phyloP scores from a whole-genome alignment of 2,797 vertebrate genomes.

The Iguana delicatissima region DNA sequence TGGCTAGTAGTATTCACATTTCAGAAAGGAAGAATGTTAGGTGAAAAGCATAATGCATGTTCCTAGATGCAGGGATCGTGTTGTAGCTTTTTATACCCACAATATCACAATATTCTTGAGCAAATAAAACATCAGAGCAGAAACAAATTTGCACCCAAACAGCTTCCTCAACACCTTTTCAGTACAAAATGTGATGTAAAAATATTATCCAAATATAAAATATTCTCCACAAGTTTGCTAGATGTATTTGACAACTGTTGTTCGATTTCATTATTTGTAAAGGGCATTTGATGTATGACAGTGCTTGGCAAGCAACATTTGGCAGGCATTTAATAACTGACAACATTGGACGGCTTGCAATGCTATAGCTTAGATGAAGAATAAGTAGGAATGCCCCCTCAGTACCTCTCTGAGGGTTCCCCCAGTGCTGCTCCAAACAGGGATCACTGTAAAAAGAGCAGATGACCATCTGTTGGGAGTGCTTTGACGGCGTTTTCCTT shows the following conservation, averaged over 20 bases:
- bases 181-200: background rate
- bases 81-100: background rate
- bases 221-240: background rate
- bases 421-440: too few species aligned
- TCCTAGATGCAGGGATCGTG: background rate
- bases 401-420: too few species aligned
- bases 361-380: background rate
- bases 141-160: background rate
- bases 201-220: background rate
- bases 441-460: too few species aligned
- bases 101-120: too few species aligned
- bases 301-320: background rate
- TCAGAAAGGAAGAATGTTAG: background rate
- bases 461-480: too few species aligned
- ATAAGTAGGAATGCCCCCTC: too few species aligned
- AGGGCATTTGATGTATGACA: background rate
- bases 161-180: background rate
- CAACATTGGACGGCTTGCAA: background rate
- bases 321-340: background rate
- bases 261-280: background rate
- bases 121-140: background rate
- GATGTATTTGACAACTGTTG: background rate
- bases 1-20: background rate
- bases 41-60: accelerated
- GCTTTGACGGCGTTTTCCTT: too few species aligned